These are phyloP conservation scores for Platypus cylindrus DNA, from an alignment of 2,888 invertebrate species.

Conservation along the genomic window DNA sequence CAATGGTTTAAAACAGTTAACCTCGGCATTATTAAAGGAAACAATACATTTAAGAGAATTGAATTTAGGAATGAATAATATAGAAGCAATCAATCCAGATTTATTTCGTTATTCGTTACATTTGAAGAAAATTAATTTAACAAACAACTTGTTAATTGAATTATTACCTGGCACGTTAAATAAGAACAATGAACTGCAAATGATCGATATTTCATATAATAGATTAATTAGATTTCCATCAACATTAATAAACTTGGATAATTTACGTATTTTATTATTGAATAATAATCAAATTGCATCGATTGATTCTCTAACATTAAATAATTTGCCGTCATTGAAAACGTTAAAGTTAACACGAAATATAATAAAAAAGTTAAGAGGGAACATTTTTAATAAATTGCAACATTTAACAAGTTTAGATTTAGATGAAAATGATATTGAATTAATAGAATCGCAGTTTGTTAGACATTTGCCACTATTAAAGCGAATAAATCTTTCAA, in stretches of 20 bases:
- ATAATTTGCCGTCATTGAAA: slow-evolving; percentile 53
- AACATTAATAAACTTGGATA: slow-evolving; percentile 53
- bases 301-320: slow-evolving; percentile 56
- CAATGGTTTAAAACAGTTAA: slow-evolving; percentile 56
- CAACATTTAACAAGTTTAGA: slow-evolving; percentile 60
- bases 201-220: slow-evolving; percentile 68
- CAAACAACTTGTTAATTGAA: slow-evolving; percentile 59
- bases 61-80: slow-evolving; percentile 62
- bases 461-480: slow-evolving; percentile 58
- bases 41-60: slow-evolving; percentile 53
- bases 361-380: slow-evolving; percentile 53
- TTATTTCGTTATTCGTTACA: slow-evolving; percentile 52
- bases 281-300: slow-evolving; percentile 64
- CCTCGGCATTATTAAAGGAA: slow-evolving; percentile 51
- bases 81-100: slow-evolving; percentile 56
- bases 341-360: slow-evolving; percentile 65
- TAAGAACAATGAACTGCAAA: slow-evolving; percentile 52
- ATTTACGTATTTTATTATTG: slow-evolving; percentile 60
- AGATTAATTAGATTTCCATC: slow-evolving; percentile 58
- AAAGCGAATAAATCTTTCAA: slow-evolving; percentile 44
- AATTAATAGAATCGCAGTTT: slow-evolving; percentile 58
- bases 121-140: slow-evolving; percentile 57
- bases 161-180: slow-evolving; percentile 52
- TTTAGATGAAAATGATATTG: slow-evolving; percentile 70
- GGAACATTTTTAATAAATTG: slow-evolving; percentile 60